These are phyloP conservation scores for Plecturocebus donacophilus DNA, from an alignment of 2,113 vertebrate species.

Conservation along the genomic window DNA sequence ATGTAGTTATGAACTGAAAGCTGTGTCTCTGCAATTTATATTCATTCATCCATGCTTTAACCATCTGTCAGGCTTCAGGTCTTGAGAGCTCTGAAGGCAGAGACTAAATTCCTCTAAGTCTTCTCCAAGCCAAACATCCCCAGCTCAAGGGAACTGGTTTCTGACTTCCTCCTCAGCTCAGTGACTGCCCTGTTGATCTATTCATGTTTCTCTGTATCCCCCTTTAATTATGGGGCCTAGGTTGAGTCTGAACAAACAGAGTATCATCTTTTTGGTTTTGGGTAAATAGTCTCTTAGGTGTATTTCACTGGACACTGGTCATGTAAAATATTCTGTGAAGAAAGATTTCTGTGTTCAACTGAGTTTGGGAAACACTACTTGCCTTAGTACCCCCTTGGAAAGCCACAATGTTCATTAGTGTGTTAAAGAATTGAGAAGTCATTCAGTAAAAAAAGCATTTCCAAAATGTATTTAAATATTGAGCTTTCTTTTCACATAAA, in stretches of 20 bases:
- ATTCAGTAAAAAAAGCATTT: not conserved
- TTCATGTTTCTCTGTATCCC: not conserved
- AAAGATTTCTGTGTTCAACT: not conserved
- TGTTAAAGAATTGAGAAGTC: not conserved
- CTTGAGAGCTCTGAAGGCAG: not conserved
- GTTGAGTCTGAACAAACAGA: not conserved
- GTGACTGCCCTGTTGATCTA: not conserved
- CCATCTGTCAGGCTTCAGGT: not conserved
- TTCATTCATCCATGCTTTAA: not conserved
- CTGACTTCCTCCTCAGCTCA: not conserved
- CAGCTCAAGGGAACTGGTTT: not conserved
- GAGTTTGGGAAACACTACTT: not conserved
- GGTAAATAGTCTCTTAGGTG: not conserved
- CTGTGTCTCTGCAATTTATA: not conserved
- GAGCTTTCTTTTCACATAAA: not conserved
- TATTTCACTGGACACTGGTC: not conserved
- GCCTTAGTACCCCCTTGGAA: not conserved
- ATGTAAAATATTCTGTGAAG: not conserved
- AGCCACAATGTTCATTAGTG: not conserved
- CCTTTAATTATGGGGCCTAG: not conserved
- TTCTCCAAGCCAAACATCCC: not conserved
- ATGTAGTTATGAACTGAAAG: not conserved
- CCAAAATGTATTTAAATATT: not conserved
- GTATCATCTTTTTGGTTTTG: not conserved
- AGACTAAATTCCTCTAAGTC: not conserved